phyloP scores from a whole-genome alignment of 1,140 invertebrate species.

The Lucilia cuprina region DNA sequence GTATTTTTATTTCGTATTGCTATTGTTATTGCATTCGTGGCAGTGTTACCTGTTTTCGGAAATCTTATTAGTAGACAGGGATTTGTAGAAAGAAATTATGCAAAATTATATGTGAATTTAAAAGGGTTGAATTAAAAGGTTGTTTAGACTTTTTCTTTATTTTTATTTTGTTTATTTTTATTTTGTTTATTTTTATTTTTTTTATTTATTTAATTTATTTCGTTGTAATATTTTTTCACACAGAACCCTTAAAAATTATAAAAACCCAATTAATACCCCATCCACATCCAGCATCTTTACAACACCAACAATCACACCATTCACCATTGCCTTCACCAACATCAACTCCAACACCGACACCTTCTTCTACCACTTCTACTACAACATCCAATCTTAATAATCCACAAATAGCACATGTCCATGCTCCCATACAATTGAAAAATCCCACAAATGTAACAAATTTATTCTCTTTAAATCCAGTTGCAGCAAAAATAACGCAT shows the following conservation, averaged over 20 bases:
- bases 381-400: constrained; percentile 26
- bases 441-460: constrained; percentile 43
- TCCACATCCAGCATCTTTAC: constrained; percentile 41
- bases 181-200: constrained; percentile 9
- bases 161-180: no score
- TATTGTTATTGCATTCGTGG: constrained; percentile 30
- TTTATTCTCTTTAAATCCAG: constrained; percentile 53
- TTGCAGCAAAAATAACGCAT: constrained; percentile 59
- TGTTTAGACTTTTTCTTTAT: no score
- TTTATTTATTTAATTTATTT: background rate
- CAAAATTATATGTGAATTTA: no score
- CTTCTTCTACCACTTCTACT: background rate
- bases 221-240: constrained; percentile 40
- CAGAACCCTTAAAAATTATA: constrained; percentile 50
- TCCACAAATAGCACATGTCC: constrained; percentile 37
- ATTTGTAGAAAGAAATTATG: background rate
- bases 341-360: constrained; percentile 23
- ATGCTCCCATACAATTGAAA: constrained; percentile 30
- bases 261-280: constrained; percentile 53
- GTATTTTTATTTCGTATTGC: constrained; percentile 16
- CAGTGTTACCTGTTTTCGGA: constrained; percentile 20
- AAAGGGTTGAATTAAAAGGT: no score
- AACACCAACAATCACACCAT: constrained; percentile 37
- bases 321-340: constrained; percentile 36
- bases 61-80: background rate